A percentile compares a stretch with the other conserved stretches of the same genome.
Evolutionary conservation across 2,113 vertebrate genomes (phyloP).

Genomic region (Grus americana): DNA sequence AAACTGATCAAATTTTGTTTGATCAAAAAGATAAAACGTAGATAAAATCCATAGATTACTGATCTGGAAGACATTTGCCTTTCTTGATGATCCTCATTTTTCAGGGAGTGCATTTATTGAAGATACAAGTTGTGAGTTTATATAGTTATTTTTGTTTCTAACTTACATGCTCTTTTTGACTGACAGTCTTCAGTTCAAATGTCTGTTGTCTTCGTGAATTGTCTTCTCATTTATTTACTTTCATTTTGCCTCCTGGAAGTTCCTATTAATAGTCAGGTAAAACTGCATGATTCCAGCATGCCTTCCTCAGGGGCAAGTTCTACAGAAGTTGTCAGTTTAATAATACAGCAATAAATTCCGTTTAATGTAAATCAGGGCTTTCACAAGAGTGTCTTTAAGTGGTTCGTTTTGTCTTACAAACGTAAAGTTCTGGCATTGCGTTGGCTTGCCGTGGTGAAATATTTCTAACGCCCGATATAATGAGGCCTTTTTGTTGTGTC

Average conservation of each 20-base stretch:
- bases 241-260: background rate
- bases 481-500: background rate
- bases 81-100: background rate
- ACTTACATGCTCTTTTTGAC: background rate
- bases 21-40: background rate
- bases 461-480: background rate
- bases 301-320: background rate
- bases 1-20: background rate
- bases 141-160: background rate
- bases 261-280: background rate
- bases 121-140: background rate
- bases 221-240: background rate
- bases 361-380: constrained; percentile 29
- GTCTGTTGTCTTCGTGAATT: background rate
- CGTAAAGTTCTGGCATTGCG: background rate
- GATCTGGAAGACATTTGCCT: background rate
- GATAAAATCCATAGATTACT: background rate
- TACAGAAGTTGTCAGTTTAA: constrained; percentile 19
- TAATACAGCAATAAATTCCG: background rate
- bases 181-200: background rate
- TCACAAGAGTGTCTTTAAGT: background rate
- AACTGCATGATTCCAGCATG: background rate
- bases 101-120: background rate
- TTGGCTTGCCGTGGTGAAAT: background rate
- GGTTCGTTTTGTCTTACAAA: background rate